A percentile compares a stretch with the other conserved stretches of the same genome.
Evolutionary conservation across 1,140 invertebrate species (phyloP).

Genomic region (Pomphorhynchus laevis): DNA sequence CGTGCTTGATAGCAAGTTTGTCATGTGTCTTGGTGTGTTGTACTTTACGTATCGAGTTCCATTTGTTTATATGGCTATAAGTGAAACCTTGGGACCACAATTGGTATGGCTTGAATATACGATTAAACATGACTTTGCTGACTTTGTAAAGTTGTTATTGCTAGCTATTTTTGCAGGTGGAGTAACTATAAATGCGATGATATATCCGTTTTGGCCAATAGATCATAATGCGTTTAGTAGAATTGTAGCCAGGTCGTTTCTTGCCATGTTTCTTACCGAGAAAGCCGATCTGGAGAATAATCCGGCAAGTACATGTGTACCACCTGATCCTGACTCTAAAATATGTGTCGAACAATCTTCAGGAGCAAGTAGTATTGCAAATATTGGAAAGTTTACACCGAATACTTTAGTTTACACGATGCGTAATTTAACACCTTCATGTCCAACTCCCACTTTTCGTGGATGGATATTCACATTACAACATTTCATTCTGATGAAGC

Average conservation of each 20-base stretch:
- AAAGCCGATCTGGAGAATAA: conserved; percentile 17
- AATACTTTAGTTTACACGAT: not conserved
- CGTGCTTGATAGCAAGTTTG: conserved; percentile 14
- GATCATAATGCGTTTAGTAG: conserved; percentile 15
- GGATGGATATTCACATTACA: conserved; percentile 20
- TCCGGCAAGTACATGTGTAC: conserved; percentile 2
- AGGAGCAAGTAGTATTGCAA: conserved; percentile 1
- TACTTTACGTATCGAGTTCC: conserved; percentile 21
- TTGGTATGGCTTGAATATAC: conserved; percentile 19
- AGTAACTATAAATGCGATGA: conserved; percentile 19
- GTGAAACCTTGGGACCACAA: conserved; percentile 20
- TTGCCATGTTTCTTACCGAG: conserved; percentile 21
- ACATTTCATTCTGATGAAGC: conserved; percentile 20
- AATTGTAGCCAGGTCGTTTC: conserved; percentile 16
- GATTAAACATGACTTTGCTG: conserved; percentile 20
- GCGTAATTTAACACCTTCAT: conserved; percentile 9
- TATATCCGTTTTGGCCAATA: conserved; percentile 20
- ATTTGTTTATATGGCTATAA: conserved; percentile 19
- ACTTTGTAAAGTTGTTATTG: conserved; percentile 21
- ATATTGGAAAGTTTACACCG: not conserved
- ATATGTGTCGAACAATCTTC: conserved; percentile 3
- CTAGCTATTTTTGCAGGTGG: conserved; percentile 20
- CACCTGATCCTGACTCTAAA: conserved; percentile 6
- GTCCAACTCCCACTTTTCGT: conserved; percentile 18
- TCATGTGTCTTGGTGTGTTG: conserved; percentile 16